Evolutionary conservation across 2,113 vertebrate genomes (phyloP).

Genomic region (Xyliphius kryptos): DNA sequence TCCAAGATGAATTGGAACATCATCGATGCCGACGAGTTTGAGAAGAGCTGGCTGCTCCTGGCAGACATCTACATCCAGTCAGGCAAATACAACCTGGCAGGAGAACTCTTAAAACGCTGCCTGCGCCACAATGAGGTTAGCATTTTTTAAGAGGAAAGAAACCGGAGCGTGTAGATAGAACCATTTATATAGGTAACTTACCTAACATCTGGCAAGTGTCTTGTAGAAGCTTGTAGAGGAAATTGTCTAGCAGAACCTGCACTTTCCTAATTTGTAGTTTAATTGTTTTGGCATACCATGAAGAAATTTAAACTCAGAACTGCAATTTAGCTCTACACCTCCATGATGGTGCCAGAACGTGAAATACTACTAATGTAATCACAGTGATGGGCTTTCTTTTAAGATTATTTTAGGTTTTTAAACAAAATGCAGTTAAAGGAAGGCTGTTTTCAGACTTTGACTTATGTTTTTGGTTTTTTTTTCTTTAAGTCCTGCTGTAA

Average conservation of each 20-base stretch:
- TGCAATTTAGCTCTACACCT: background rate
- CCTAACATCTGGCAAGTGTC: background rate
- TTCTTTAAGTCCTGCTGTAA: constrained; percentile 99
- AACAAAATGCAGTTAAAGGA: too few species aligned
- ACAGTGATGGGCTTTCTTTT: background rate
- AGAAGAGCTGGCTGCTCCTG: constrained; percentile 95
- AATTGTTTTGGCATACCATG: background rate
- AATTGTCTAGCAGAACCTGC: too few species aligned
- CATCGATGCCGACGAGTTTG: constrained; percentile 90
- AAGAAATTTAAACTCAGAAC: background rate
- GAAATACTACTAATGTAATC: background rate
- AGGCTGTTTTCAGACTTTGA: too few species aligned
- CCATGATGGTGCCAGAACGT: background rate
- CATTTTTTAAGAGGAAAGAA: background rate
- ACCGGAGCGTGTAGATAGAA: too few species aligned
- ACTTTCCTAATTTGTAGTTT: background rate
- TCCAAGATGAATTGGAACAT: constrained; percentile 95
- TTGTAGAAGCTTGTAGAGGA: too few species aligned
- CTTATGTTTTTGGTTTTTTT: constrained; percentile 1
- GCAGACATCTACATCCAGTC: constrained; percentile 97
- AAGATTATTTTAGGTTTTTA: too few species aligned
- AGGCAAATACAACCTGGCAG: constrained; percentile 90
- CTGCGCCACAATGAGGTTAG: constrained; percentile 85
- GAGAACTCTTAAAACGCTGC: constrained; percentile 83
- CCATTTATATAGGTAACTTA: background rate